Conservation (phyloP, 2,888 invertebrate species). For the Junonia oenone region DNA sequence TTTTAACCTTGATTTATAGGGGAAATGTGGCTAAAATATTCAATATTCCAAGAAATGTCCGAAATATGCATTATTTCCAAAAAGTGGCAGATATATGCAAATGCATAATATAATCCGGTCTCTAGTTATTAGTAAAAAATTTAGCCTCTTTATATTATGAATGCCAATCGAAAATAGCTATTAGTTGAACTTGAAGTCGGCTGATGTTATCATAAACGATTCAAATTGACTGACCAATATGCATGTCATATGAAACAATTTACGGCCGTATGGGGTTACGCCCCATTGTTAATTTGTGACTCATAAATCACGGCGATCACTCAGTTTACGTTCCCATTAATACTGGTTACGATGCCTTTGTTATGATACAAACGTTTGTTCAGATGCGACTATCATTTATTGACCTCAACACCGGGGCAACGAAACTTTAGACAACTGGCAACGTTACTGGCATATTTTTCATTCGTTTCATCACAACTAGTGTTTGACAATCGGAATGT, state of each 20-base stretch:
- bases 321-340: constrained; percentile 40
- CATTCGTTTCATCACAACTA: background rate
- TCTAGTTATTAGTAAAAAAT: too few relatives aligned
- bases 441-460: background rate
- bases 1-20: too few relatives aligned
- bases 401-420: background rate
- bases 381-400: constrained; percentile 2
- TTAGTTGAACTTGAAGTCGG: constrained; percentile 10
- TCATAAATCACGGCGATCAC: constrained; percentile 34
- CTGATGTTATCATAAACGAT: constrained; percentile 20
- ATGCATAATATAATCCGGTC: too few relatives aligned
- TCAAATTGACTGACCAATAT: constrained; percentile 17
- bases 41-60: too few relatives aligned
- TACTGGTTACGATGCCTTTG: constrained; percentile 34
- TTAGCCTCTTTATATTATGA: background rate
- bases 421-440: background rate
- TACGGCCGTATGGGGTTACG: constrained; percentile 50
- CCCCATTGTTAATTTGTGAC: constrained; percentile 50
- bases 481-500: too few relatives aligned
- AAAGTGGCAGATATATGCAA: too few relatives aligned
- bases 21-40: too few relatives aligned
- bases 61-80: too few relatives aligned
- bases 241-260: constrained; percentile 50
- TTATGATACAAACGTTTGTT: constrained; percentile 17
- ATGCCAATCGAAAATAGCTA: background rate